Evolutionary conservation across 2,888 invertebrate genomes (phyloP).

Genomic region (Ennomos erosarius): DNA sequence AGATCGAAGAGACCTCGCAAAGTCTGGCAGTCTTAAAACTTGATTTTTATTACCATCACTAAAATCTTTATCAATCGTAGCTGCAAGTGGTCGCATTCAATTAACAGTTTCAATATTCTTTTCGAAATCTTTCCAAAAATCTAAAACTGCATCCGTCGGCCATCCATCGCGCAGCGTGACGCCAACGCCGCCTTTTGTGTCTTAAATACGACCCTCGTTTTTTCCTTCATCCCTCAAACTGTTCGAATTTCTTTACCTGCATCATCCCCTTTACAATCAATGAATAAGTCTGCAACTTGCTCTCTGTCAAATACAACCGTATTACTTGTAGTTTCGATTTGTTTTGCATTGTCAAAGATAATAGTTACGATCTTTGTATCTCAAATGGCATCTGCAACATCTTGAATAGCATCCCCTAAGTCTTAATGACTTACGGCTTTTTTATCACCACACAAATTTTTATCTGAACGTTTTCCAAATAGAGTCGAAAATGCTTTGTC

Average conservation of each 20-base stretch:
- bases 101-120: conserved; percentile 72
- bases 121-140: conserved; percentile 74
- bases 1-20: conserved; percentile 6
- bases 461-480: conserved; percentile 42
- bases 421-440: conserved; percentile 72
- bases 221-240: conserved; percentile 80
- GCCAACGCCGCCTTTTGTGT: conserved; percentile 80
- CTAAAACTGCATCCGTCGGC: conserved; percentile 80
- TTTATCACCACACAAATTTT: conserved; percentile 57
- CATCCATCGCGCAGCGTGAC: conserved; percentile 81
- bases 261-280: conserved; percentile 46
- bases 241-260: conserved; percentile 84
- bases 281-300: conserved; percentile 34
- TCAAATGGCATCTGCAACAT: conserved; percentile 66
- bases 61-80: conserved; percentile 47
- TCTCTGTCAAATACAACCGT: conserved; percentile 47
- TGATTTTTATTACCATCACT: conserved; percentile 35
- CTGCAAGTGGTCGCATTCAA: conserved; percentile 73
- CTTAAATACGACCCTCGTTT: conserved; percentile 79
- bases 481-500: conserved; percentile 52
- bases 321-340: conserved; percentile 27
- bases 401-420: conserved; percentile 79
- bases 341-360: conserved; percentile 34
- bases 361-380: conserved; percentile 50
- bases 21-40: conserved; percentile 33